These are phyloP conservation scores for Trachymyrmex septentrionalis DNA, from an alignment of 1,140 invertebrate genomes.

Conservation along the genomic window DNA sequence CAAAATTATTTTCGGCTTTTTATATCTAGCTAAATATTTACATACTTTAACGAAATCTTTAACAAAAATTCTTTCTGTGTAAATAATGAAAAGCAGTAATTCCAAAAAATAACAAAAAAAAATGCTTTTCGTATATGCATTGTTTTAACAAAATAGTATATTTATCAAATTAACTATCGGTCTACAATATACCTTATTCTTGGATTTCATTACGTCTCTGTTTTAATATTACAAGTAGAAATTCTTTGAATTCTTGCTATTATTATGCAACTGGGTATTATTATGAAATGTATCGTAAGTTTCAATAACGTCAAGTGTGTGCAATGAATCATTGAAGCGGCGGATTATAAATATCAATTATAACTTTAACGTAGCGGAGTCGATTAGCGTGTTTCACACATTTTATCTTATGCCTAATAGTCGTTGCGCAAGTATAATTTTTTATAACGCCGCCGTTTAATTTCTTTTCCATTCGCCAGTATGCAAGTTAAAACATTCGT, in stretches of 20 bases:
- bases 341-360: background rate
- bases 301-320: slow-evolving; percentile 14
- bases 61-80: no score
- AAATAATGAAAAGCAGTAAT: background rate
- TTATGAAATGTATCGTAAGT: background rate
- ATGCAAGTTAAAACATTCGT: background rate
- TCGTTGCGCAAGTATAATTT: background rate
- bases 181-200: background rate
- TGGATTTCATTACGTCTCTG: background rate
- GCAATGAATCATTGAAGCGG: background rate
- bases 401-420: background rate
- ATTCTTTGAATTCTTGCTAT: background rate
- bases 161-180: background rate
- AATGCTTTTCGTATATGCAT: background rate
- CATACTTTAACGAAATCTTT: no score
- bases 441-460: background rate
- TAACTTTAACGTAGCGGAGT: background rate
- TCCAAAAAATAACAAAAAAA: background rate
- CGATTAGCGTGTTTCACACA: background rate
- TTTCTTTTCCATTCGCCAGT: background rate
- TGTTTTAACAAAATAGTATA: background rate
- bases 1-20: no score
- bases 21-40: no score
- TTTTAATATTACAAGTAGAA: background rate
- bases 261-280: background rate